Percentiles rank a stretch among this genome's conserved stretches.
Conservation (phyloP, 2,113 vertebrate species). For the Microcebus jonahi region DNA sequence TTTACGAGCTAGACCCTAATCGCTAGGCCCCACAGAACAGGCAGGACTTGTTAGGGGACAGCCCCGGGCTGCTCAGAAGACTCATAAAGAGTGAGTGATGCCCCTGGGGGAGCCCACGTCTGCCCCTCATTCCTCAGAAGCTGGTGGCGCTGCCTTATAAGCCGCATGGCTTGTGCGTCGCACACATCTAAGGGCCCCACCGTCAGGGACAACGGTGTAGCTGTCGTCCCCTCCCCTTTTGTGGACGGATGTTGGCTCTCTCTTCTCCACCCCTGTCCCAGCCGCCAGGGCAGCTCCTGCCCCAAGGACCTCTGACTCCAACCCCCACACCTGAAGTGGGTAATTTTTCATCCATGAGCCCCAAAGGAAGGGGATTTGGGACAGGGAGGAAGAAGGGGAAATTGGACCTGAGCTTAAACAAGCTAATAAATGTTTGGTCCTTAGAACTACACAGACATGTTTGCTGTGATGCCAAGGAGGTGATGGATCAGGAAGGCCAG, state of each 20-base stretch:
- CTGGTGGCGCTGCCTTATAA: background rate
- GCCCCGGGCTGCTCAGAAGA: background rate
- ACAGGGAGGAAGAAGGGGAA: background rate
- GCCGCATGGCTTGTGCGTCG: background rate
- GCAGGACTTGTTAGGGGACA: slow-evolving; percentile 20
- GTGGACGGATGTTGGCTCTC: background rate
- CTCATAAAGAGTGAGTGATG: background rate
- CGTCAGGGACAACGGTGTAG: background rate
- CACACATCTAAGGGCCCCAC: background rate
- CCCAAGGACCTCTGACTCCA: background rate
- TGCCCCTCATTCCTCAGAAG: background rate
- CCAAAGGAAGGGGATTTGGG: background rate
- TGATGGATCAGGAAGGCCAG: background rate
- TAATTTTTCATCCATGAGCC: background rate
- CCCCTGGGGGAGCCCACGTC: background rate
- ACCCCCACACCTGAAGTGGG: background rate
- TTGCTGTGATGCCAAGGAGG: background rate
- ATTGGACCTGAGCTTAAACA: background rate
- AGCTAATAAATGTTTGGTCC: background rate
- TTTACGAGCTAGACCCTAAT: slow-evolving; percentile 58
- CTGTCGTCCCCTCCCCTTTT: fast-evolving
- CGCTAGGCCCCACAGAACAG: background rate
- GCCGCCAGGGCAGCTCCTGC: background rate
- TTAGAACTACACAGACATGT: background rate
- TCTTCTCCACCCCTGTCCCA: background rate